phyloP scores from a whole-genome alignment of 2,888 invertebrate genomes.

The Penaeus monodon region DNA sequence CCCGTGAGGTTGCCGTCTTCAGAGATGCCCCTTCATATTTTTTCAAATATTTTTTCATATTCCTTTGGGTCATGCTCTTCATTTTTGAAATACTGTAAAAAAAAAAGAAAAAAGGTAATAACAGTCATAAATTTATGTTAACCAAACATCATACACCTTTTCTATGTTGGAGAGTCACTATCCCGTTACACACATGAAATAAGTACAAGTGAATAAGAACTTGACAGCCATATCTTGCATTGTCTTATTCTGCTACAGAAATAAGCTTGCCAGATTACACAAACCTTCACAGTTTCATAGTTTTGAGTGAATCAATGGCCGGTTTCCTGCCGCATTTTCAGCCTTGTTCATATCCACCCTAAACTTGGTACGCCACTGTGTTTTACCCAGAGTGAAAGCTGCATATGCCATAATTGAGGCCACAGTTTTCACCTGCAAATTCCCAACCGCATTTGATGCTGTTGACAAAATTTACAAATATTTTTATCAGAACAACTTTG shows the following conservation, averaged over 20 bases:
- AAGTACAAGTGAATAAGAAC: no score
- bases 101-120: conserved; percentile 54
- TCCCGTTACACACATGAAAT: no score
- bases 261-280: conserved; percentile 25
- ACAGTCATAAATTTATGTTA: neutral
- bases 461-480: conserved; percentile 65
- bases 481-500: neutral
- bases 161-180: no score
- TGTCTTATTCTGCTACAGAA: no score
- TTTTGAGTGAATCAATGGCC: conserved; percentile 98
- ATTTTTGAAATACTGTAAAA: conserved; percentile 93
- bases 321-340: conserved; percentile 97
- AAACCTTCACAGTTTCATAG: conserved; percentile 98
- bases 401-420: conserved; percentile 92
- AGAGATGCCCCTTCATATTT: conserved; percentile 93
- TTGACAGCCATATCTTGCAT: no score
- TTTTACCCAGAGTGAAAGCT: conserved; percentile 87
- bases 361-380: conserved; percentile 96
- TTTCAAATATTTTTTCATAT: conserved; percentile 86
- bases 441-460: conserved; percentile 78
- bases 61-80: conserved; percentile 91
- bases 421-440: conserved; percentile 85
- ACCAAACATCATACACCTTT: no score
- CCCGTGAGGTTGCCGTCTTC: conserved; percentile 94
- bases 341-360: conserved; percentile 97